Evolutionary conservation across 2,888 invertebrate species (phyloP), one percentile per base, ranked within the genome.

Genomic region (Lasioglossum oenotherae): DNA sequence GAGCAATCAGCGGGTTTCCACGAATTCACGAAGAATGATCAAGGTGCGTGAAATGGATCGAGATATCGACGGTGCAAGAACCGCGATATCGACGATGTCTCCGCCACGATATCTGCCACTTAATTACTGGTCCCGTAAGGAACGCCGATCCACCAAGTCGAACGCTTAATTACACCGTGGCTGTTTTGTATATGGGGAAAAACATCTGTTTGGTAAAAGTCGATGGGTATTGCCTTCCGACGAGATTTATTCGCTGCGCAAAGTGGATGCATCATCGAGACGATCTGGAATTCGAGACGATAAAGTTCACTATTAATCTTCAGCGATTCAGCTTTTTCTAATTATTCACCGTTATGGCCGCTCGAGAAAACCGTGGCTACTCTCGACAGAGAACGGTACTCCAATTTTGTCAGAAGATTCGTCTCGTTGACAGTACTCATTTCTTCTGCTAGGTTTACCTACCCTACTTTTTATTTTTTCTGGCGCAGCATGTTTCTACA

Each of bases 61-160:
- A 49, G 75, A 81, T 49, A 60, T 57, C 49, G 49, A 38, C 60
- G 82, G 82, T 12, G 72, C 75, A 81, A 76, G 72, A 81, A 83
- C 81, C 72, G 46, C 72, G 81, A 64, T 81, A 81, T 71, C 46
- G 35, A n/a, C 71, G 81, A 49, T 81, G 81, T 83, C 75, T 76
- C 60, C 81, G 72, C 67, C 72, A 49, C 82, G 81, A 83, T 81
- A 83, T 83, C 83, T 83, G 46, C 73, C 76, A 67, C 73, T 83
- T 83, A 81, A 81, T 83, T 83, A 81, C 81, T 27, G 64, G 81
- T 83, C 76, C 76, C 81, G 81, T 81, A 81, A 83, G 76, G 72
- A 81, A 77, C 73, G 53, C 73, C 72, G 76, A 83, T 76, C 76
- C 69, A 23, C 46, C 74, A 46, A 19, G 35, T 23, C 38, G 82